Evolutionary conservation across 2,113 vertebrate genomes (phyloP).

Genomic region (Tapirus terrestris): DNA sequence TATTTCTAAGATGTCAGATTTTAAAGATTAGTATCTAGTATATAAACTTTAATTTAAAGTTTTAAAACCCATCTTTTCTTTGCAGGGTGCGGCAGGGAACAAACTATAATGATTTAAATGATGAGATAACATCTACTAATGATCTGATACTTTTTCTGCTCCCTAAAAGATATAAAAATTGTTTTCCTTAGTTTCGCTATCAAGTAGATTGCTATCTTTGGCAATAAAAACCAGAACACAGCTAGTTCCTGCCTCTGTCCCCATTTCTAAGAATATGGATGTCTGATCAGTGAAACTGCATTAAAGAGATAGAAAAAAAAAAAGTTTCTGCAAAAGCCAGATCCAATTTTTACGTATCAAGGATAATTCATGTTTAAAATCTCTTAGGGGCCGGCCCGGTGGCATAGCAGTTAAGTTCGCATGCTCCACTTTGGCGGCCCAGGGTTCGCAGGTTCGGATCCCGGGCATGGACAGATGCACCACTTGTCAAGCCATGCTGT

Average conservation of each 20-base stretch:
- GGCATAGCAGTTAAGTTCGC: no score
- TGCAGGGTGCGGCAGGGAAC: background rate
- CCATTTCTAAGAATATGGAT: conserved; percentile 55
- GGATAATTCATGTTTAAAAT: conserved; percentile 39
- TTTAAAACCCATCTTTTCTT: conserved; percentile 51
- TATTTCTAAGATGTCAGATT: conserved; percentile 53
- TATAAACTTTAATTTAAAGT: conserved; percentile 22
- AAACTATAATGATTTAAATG: conserved; percentile 50
- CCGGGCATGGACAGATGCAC: no score
- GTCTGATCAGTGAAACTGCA: conserved; percentile 55
- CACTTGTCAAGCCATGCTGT: no score
- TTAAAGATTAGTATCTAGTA: conserved; percentile 40
- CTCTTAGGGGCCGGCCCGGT: background rate
- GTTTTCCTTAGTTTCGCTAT: conserved; percentile 40
- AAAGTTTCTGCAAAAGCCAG: conserved; percentile 33
- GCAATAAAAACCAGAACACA: conserved; percentile 31
- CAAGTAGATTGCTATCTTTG: conserved; percentile 33
- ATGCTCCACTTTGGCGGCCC: no score
- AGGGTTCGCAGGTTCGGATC: no score
- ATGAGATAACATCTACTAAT: conserved; percentile 36
- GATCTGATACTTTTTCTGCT: conserved; percentile 46
- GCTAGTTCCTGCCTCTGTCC: conserved; percentile 36
- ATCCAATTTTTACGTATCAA: conserved; percentile 20
- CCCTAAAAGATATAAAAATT: conserved; percentile 28
- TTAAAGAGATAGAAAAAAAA: conserved; percentile 23